phyloP scores from a whole-genome alignment of 2,113 vertebrate species.

The Motacilla alba region DNA sequence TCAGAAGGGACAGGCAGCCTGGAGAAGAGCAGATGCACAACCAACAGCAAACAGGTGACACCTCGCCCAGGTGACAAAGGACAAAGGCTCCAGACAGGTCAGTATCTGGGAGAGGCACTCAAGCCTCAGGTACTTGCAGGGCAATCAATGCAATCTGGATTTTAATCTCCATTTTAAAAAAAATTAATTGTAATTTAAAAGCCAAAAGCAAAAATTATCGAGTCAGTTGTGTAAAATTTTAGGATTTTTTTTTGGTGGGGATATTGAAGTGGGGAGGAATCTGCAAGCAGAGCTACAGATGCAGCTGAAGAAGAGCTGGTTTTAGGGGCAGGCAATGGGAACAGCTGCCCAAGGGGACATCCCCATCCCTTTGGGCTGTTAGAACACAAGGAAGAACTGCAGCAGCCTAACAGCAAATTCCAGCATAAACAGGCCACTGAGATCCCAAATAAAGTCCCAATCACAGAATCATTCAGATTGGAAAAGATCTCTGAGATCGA shows the following conservation, averaged over 20 bases:
- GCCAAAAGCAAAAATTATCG: neutral
- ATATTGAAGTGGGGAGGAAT: neutral
- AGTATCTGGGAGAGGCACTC: neutral
- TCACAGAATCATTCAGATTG: neutral
- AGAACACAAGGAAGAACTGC: neutral
- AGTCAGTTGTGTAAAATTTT: neutral
- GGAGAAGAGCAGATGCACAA: neutral
- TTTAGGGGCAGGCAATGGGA: neutral
- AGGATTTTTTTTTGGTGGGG: neutral
- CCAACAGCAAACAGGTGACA: neutral
- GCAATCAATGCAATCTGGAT: neutral
- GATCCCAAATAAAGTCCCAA: accelerated
- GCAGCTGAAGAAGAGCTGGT: neutral
- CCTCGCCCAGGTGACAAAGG: neutral
- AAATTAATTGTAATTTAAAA: neutral
- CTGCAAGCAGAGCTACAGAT: neutral
- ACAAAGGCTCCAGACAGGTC: neutral
- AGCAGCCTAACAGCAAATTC: neutral
- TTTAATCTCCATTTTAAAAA: neutral
- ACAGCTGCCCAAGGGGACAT: neutral
- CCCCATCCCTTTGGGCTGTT: neutral
- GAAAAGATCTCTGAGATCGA: neutral
- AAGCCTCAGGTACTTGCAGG: neutral
- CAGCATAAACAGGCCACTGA: neutral
- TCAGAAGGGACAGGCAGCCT: neutral